Evolutionary conservation across 2,797 vertebrate species (phyloP).

Genomic region (Arrhamphus sclerolepis): DNA sequence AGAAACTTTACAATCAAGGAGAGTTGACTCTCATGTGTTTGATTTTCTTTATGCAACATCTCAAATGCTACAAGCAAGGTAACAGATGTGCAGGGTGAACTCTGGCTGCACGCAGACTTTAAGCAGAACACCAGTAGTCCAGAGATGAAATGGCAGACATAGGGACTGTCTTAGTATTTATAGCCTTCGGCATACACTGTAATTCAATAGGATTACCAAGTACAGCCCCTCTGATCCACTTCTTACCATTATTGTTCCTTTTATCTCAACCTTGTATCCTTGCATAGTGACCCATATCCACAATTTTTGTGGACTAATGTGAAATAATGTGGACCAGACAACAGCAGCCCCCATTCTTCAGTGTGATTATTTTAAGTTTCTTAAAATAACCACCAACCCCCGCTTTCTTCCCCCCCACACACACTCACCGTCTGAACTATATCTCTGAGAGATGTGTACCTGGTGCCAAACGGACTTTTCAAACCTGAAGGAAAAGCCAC

Average conservation of each 20-base stretch:
- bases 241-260: slow-evolving; percentile 3
- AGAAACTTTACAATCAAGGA: slow-evolving; percentile 20
- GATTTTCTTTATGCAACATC: slow-evolving; percentile 8
- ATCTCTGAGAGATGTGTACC: slow-evolving; percentile 18
- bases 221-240: neutral
- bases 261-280: slow-evolving; percentile 25
- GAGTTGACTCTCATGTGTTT: no score
- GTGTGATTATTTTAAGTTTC: slow-evolving; percentile 2
- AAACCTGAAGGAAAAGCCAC: slow-evolving; percentile 29
- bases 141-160: slow-evolving; percentile 23
- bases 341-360: slow-evolving; percentile 22
- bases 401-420: no score
- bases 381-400: neutral
- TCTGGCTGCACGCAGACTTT: slow-evolving; percentile 8
- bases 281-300: slow-evolving; percentile 21
- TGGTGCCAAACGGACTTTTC: slow-evolving; percentile 36
- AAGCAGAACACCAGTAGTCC: slow-evolving; percentile 6
- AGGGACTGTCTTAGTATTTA: slow-evolving; percentile 41
- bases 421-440: slow-evolving; percentile 25
- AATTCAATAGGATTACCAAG: slow-evolving; percentile 4
- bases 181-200: slow-evolving; percentile 10
- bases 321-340: slow-evolving; percentile 46
- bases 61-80: slow-evolving; percentile 16
- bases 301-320: slow-evolving; percentile 34
- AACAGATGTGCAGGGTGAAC: slow-evolving; percentile 14